phyloP scores from a whole-genome alignment of 2,113 vertebrate species.

The Numida meleagris region DNA sequence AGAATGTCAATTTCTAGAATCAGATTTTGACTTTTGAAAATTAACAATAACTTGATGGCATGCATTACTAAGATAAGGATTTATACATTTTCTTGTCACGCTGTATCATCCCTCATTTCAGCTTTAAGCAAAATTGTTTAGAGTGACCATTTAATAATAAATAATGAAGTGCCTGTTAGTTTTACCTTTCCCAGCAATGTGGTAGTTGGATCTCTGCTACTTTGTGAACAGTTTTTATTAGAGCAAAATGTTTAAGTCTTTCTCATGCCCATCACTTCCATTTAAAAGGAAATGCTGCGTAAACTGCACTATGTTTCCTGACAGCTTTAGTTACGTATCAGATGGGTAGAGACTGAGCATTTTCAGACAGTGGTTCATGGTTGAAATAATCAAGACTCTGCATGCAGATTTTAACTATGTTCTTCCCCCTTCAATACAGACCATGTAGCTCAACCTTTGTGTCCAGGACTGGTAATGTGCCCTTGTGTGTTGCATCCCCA shows the following conservation, averaged over 20 bases:
- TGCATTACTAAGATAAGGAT: background rate
- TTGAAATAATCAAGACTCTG: conserved; percentile 36
- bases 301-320: conserved; percentile 63
- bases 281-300: conserved; percentile 50
- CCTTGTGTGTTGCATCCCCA: background rate
- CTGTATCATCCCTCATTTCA: background rate
- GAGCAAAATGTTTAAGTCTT: conserved; percentile 34
- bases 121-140: background rate
- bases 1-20: background rate
- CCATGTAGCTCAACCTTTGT: conserved; percentile 20
- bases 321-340: conserved; percentile 59
- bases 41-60: background rate
- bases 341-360: conserved; percentile 35
- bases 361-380: conserved; percentile 51
- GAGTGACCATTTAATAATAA: background rate
- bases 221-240: conserved; percentile 13
- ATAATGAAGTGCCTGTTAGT: background rate
- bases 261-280: conserved; percentile 50
- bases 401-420: conserved; percentile 12
- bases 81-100: background rate
- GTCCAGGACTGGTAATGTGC: background rate
- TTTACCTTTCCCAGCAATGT: background rate
- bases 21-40: background rate
- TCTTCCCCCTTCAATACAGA: background rate
- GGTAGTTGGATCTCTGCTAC: conserved; percentile 5